phyloP scores from a whole-genome alignment of 2,888 invertebrate genomes.

The Lagria hirta region DNA sequence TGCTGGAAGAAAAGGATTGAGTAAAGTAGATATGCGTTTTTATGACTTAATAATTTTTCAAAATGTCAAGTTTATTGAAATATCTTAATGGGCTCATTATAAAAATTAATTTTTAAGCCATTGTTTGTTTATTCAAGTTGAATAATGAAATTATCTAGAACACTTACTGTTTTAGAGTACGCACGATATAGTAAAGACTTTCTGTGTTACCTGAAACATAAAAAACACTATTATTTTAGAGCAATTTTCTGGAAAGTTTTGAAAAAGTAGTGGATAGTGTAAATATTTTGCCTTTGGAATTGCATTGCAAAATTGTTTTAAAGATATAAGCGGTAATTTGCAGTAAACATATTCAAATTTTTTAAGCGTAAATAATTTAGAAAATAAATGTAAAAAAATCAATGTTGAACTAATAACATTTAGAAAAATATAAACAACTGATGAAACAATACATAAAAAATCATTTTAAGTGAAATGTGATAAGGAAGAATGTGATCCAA shows the following conservation, averaged over 20 bases:
- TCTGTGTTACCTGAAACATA: slow-evolving; percentile 20
- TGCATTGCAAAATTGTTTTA: background rate
- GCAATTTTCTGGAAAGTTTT: background rate
- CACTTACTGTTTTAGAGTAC: slow-evolving; percentile 4
- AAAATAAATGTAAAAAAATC: too few species aligned
- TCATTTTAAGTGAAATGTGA: too few species aligned
- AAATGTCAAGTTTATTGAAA: slow-evolving; percentile 31
- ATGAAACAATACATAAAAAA: too few species aligned
- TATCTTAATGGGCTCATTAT: slow-evolving; percentile 26
- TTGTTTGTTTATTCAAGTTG: slow-evolving; percentile 12
- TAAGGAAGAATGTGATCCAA: too few species aligned
- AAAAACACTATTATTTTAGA: slow-evolving; percentile 4
- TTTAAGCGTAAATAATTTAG: too few species aligned
- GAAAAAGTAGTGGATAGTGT: background rate
- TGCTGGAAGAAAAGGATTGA: slow-evolving; percentile 22
- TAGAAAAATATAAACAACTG: too few species aligned
- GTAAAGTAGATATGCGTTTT: slow-evolving; percentile 37
- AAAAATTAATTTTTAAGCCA: slow-evolving; percentile 20
- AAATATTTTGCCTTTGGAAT: background rate
- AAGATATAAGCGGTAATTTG: too few species aligned
- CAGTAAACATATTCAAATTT: too few species aligned
- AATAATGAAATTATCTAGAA: slow-evolving; percentile 15
- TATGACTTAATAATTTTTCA: too few species aligned
- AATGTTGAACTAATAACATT: too few species aligned
- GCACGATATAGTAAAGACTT: background rate